These are phyloP conservation scores for Siniperca chuatsi DNA, from an alignment of 2,113 vertebrate genomes.

Conservation along the genomic window DNA sequence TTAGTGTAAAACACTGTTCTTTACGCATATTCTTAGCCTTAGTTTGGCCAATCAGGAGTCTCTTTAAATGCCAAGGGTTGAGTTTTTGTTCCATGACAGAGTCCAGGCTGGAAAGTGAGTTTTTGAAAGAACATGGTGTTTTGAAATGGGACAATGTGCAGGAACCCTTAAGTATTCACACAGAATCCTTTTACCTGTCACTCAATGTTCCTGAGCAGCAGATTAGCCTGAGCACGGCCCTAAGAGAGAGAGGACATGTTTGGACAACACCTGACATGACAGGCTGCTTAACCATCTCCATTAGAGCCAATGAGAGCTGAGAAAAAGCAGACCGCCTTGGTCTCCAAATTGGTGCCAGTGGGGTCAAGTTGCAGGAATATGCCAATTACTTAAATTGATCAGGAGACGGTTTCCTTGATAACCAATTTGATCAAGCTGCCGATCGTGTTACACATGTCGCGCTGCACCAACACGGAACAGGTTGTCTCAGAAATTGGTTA, in stretches of 20 bases:
- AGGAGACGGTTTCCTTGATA: constrained; percentile 95
- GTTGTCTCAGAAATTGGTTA: constrained; percentile 85
- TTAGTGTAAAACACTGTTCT: background rate
- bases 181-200: constrained; percentile 66
- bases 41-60: background rate
- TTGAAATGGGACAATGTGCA: constrained; percentile 47
- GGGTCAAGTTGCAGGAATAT: constrained; percentile 99
- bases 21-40: background rate
- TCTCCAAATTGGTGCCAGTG: constrained; percentile 89
- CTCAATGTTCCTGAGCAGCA: constrained; percentile 57
- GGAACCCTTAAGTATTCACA: constrained; percentile 57
- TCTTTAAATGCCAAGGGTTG: background rate
- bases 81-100: constrained; percentile 20
- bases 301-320: constrained; percentile 95
- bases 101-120: constrained; percentile 13
- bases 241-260: constrained; percentile 60
- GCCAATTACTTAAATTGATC: constrained; percentile 99
- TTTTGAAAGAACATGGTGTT: constrained; percentile 23
- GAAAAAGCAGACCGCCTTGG: constrained; percentile 91
- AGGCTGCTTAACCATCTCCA: constrained; percentile 90
- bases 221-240: constrained; percentile 44
- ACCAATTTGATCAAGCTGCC: constrained; percentile 94
- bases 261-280: constrained; percentile 81
- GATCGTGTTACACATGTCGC: constrained; percentile 92
- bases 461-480: constrained; percentile 75